Base-by-base conservation (phyloP, 1,140 invertebrate genomes). In the Drosophila orena region DNA sequence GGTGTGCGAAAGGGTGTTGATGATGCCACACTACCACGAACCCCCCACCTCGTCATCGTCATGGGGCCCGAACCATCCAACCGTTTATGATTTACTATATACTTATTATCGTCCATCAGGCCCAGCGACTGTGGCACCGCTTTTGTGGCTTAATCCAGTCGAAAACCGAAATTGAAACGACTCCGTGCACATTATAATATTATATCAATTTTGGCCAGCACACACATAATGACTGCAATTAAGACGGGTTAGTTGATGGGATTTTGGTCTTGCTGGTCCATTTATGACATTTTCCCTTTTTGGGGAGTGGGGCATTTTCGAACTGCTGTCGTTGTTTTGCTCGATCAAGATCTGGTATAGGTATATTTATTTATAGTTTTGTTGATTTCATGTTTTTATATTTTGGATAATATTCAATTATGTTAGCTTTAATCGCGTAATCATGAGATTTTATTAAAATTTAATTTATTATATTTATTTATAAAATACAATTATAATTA, bases 91-190 rank as follows among this genome's bases (percentile, higher is more conserved):
- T 71, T 71, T 71, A 71, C 68, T 71, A 71, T 70, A 70, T 35
- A 57, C 68, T 57, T 70, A 71, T 70, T 56, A 70, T 68, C 52
- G 35, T n/a, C 35, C 65, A 57, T 70, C 65, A 30, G 34, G 14
- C 35, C 52, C 52, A 71, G 42, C 64, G 34, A 49, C 12, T 54
- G 49, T 55, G 46, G 40, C 20, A n/a, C 42, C 7, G n/a, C 73
- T 69, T 88, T 88, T 88, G 71, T 88, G 70, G 79, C 84, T 83
- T 88, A 37, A 86, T 69, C 71, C 58, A 12, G 40, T 11, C 20
- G n/a, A 37, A 47, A 60, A 43, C 40, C 3, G n/a, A 74, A 56
- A 64, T 74, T 56, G 59, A 66, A 60, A 56, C 62, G 69, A 65
- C 60, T 69, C 58, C 76, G 77, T 73, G 64, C 69, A 60, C 79